Evolutionary conservation across 35 echinoderm and acorn worm species (phyloP), one percentile per base, ranked within the genome.

Genomic region (Acanthaster planci): DNA sequence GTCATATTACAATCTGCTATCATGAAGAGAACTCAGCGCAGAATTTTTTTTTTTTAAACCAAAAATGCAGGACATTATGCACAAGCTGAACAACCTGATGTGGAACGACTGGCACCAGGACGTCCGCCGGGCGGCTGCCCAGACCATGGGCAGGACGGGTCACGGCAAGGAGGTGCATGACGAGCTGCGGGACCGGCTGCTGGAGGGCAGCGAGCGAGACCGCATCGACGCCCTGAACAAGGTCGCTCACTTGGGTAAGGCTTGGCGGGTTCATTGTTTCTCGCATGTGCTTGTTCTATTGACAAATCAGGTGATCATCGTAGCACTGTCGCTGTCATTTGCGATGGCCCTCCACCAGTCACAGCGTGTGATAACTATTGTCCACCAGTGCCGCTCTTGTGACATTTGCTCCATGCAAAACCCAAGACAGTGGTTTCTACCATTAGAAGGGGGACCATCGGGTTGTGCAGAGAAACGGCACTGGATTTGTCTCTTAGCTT

Each of bases 81-180:
- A 99, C 83, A 99, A 99, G 83, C 77, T 99, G 39, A 84, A 76
- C 39, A 89, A 93, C 40, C 80, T 99, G 40, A 99, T 99, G 96
- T 99, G 96, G 96, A 88, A 99, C 83, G 96, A 99, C 75, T 99
- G 96, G 96, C 96, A 99, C 76, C 80, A 91, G 21, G 92, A 99
- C 38, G 96, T 99, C 1, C 85, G 96, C 29, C 91, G 37, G 54
- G 84, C 90, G 12, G 96, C 96, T 22, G 96, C 96, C 0, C 91
- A 94, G 91, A 99, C 96, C 51, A 86, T 99, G 58, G 96, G 96
- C 1, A 86, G 84, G 78, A 99, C 92, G 9, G 96, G 96, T 2
- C 96, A 99, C 44, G 96, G 96, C 2, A 99, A 99, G 42, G 96
- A 89, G 16, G 96, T 99, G 18, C 96, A 99, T 67, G 86, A 99